These are phyloP conservation scores for Crioceris asparagi DNA, from an alignment of 2,888 invertebrate genomes.

Conservation along the genomic window DNA sequence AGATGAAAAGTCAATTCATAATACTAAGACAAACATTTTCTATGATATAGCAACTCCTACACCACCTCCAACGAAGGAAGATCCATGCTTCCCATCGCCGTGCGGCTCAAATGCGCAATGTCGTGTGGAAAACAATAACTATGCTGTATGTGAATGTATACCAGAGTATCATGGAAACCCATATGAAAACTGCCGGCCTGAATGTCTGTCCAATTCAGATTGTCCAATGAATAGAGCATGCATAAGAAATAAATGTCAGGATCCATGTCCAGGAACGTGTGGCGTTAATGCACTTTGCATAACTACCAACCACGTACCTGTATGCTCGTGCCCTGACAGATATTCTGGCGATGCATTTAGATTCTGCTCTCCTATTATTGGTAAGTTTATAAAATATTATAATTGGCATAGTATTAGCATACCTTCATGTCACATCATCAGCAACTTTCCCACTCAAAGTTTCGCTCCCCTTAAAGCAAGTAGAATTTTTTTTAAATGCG, in stretches of 20 bases:
- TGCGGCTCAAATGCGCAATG: conserved; percentile 75
- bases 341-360: conserved; percentile 46
- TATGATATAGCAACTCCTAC: conserved; percentile 33
- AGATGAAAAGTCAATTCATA: too few relatives aligned
- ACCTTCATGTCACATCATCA: too few relatives aligned
- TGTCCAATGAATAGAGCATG: conserved; percentile 74
- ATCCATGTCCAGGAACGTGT: conserved; percentile 76
- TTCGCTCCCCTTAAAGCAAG: too few relatives aligned
- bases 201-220: conserved; percentile 77
- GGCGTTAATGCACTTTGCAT: conserved; percentile 73
- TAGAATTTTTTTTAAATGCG: too few relatives aligned
- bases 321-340: conserved; percentile 47
- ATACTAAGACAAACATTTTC: not conserved
- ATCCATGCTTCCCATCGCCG: conserved; percentile 73
- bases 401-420: too few relatives aligned
- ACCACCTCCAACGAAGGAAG: conserved; percentile 38
- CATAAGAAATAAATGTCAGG: conserved; percentile 70
- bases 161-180: conserved; percentile 66
- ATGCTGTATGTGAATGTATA: conserved; percentile 64
- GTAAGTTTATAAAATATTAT: too few relatives aligned
- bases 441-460: too few relatives aligned
- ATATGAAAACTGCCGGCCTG: conserved; percentile 66
- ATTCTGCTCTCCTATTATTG: conserved; percentile 35
- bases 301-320: conserved; percentile 56
- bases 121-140: conserved; percentile 53